Evolutionary conservation across 2,888 invertebrate species (phyloP).

Genomic region (Trichogramma dendrolimi): DNA sequence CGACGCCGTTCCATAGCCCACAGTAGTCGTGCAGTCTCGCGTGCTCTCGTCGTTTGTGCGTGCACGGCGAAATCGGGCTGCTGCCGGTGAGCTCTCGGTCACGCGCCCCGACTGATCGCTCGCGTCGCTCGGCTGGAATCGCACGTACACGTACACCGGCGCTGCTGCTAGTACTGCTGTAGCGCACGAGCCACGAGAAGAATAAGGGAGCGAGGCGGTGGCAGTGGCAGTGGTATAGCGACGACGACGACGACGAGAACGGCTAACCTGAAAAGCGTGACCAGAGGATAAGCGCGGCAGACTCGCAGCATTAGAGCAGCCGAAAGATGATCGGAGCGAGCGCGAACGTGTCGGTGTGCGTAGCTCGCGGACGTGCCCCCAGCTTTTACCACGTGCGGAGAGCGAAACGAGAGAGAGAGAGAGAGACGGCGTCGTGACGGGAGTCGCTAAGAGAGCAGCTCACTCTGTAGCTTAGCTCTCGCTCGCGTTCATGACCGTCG

Average conservation of each 20-base stretch:
- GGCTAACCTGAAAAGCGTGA: conserved; percentile 41
- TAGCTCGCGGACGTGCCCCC: conserved; percentile 8
- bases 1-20: neutral
- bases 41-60: conserved; percentile 1
- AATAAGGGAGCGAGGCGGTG: conserved; percentile 24
- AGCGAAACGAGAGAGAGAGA: conserved; percentile 32
- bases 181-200: neutral
- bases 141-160: neutral
- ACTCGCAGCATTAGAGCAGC: conserved; percentile 20
- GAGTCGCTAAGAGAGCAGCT: conserved; percentile 40
- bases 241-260: conserved; percentile 23
- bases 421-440: conserved; percentile 37
- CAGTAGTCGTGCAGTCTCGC: neutral
- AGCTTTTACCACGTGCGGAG: conserved; percentile 3
- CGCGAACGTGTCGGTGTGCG: conserved; percentile 17
- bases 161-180: conserved; percentile 16
- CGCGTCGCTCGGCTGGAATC: neutral
- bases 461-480: conserved; percentile 15
- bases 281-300: conserved; percentile 30
- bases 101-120: conserved; percentile 31
- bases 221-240: conserved; percentile 2
- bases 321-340: conserved; percentile 37
- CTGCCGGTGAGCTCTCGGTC: conserved; percentile 28
- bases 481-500: conserved; percentile 18
- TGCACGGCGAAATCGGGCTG: conserved; percentile 27